Evolutionary conservation across 2,113 vertebrate genomes (phyloP), one percentile per base, ranked within the genome.

Genomic region (Microcebus murinus): DNA sequence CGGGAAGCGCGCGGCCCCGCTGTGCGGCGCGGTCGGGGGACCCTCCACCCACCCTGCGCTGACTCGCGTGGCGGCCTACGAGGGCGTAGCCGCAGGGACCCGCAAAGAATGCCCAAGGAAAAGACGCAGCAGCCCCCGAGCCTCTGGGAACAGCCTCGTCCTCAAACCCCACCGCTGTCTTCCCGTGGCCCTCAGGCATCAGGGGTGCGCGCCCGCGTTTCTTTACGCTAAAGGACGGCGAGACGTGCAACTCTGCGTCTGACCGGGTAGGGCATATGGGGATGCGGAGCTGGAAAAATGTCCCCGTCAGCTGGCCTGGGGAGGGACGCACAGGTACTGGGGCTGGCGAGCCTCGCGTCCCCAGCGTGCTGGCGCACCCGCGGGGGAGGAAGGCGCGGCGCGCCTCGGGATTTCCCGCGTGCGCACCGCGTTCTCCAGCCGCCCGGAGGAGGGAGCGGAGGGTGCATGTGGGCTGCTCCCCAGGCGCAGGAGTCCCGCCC

Each of bases 221-320:
- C 76, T 73, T n/a, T 42, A 31, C 0, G 10, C 6, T 25, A 13
- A 36, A 2, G 27, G 3, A 59, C 29, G 13, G 13, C 0, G 0
- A 76, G 21, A 39, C 77, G 20, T 59, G 25, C 65, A 34, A 1
- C 59, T 4, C 4, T 20, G 34, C 6, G 15, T 73, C 55, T 45
- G 67, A 95, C 7, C 48, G 8, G 42, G 29, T 14, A 65, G n/a
- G 36, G 21, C 29, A 4, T 6, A 4, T 6, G 8, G 34, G 73
- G 48, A 31, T 68, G 61, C 45, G 57, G 48, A 90, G 20, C 57
- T 50, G 65, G 36, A 17, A 59, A 67, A 39, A 27, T 11, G 57
- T 21, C 6, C 39, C 6, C 15, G 34, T 52, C 65, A 1, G 29
- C 14, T 55, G 45, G 48, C 34, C 9, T 3, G 3, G 67, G 36